Percentiles rank a stretch among this genome's conserved stretches.
Evolutionary conservation across 2,888 invertebrate species (phyloP).

Genomic region (Coelogynopora nodosa): DNA sequence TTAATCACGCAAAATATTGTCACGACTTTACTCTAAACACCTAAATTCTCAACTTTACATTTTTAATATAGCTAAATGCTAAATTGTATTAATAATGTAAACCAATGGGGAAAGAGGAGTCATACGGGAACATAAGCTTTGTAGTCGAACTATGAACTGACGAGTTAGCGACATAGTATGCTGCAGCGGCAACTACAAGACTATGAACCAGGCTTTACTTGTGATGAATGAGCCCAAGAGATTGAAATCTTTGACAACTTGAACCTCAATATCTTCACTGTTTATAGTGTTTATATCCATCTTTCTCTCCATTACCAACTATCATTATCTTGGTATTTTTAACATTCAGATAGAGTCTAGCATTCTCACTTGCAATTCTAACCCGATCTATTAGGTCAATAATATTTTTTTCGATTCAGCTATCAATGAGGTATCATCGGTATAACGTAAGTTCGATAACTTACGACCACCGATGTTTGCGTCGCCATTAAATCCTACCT

Average conservation of each 20-base stretch:
- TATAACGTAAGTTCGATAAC: not conserved
- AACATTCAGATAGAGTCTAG: not conserved
- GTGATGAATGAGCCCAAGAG: too few species aligned
- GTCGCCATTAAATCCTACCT: not conserved
- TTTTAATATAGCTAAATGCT: not conserved
- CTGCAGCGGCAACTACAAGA: too few species aligned
- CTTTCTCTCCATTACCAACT: not conserved
- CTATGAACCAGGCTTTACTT: too few species aligned
- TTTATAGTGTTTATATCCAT: not conserved
- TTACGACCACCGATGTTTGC: conserved; percentile 3
- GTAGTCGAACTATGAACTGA: not conserved
- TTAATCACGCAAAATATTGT: not conserved
- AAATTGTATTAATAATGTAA: not conserved
- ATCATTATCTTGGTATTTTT: not conserved
- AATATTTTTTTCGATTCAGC: not conserved
- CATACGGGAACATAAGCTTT: not conserved
- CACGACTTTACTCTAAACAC: not conserved
- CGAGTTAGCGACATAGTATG: not conserved
- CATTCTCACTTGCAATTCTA: not conserved
- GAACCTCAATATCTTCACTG: not conserved
- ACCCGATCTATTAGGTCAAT: not conserved
- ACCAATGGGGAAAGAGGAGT: not conserved
- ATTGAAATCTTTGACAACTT: not conserved
- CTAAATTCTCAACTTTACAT: not conserved
- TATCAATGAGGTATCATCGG: not conserved